A percentile compares a stretch with the other conserved stretches of the same genome.
phyloP scores from a whole-genome alignment of 2,797 vertebrate genomes.

The Pterois miles region DNA sequence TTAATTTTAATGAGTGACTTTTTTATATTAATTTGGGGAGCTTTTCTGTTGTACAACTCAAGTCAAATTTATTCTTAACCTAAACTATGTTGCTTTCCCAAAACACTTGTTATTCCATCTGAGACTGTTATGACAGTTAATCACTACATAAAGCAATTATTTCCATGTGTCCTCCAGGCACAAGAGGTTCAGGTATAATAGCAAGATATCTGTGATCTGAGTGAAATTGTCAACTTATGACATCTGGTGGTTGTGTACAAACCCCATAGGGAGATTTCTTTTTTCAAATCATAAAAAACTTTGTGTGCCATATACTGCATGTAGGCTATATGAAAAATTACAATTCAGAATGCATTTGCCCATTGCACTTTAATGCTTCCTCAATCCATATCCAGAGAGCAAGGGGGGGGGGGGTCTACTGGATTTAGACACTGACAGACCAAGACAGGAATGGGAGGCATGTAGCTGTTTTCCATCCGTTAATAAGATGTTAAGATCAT shows the following conservation, averaged over 20 bases:
- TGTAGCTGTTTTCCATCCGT: not conserved
- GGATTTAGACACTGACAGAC: not conserved
- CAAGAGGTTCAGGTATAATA: not conserved
- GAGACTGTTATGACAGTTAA: not conserved
- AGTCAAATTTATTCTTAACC: not conserved
- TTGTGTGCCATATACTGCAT: not conserved
- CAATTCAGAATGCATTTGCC: not conserved
- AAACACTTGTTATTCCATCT: not conserved
- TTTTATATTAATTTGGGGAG: too few species aligned
- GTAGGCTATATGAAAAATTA: not conserved
- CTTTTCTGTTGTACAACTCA: not conserved
- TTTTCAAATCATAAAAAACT: not conserved
- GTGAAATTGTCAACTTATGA: conserved; percentile 8
- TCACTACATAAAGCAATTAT: not conserved
- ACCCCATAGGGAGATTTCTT: not conserved
- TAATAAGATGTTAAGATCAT: not conserved
- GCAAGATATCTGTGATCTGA: not conserved
- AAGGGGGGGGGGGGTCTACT: not conserved
- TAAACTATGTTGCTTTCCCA: not conserved
- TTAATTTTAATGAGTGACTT: not conserved
- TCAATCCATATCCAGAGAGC: not conserved
- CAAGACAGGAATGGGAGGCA: not conserved
- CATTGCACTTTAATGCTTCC: not conserved
- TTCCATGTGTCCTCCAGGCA: not conserved
- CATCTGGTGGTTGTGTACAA: conserved; percentile 14